Percentiles rank a stretch among this genome's conserved stretches.
These are phyloP conservation scores for Pemphigus obesinymphae DNA, from an alignment of 1,140 invertebrate genomes.

Conservation along the genomic window DNA sequence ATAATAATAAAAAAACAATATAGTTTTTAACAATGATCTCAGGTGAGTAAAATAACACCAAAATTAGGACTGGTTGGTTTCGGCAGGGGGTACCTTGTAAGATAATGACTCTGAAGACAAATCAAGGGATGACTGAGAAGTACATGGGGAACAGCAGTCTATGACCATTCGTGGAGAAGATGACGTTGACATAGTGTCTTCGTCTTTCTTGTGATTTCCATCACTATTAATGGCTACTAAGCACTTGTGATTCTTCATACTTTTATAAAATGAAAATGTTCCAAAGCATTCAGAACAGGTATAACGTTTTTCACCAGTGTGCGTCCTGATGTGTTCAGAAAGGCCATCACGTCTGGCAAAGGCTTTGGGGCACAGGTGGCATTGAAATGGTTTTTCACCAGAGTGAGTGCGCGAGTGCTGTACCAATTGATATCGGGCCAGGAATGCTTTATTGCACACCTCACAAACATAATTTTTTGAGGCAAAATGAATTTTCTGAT, in stretches of 20 bases:
- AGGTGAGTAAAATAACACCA: no score
- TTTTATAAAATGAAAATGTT: slow-evolving; percentile 40
- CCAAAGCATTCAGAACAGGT: slow-evolving; percentile 12
- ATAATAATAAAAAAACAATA: no score
- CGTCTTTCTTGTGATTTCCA: neutral
- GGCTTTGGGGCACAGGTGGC: slow-evolving; percentile 10
- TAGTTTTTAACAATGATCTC: no score
- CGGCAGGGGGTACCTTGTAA: no score
- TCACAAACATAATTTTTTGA: slow-evolving; percentile 31
- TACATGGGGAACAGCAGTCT: no score
- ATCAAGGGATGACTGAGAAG: no score
- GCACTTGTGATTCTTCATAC: slow-evolving; percentile 38
- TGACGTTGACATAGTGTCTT: no score
- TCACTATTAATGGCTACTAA: neutral
- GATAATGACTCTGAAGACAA: no score
- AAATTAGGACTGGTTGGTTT: no score
- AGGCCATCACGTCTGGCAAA: slow-evolving; percentile 26
- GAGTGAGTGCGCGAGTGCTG: slow-evolving; percentile 32
- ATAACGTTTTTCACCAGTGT: slow-evolving; percentile 35
- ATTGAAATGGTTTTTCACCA: slow-evolving; percentile 26
- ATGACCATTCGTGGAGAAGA: no score
- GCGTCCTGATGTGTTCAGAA: slow-evolving; percentile 25
- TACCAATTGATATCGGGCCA: slow-evolving; percentile 22
- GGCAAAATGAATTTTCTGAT: slow-evolving; percentile 50
- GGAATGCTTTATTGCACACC: slow-evolving; percentile 31